phyloP scores from a whole-genome alignment of 2,113 vertebrate genomes.

The Pelobates fuscus region DNA sequence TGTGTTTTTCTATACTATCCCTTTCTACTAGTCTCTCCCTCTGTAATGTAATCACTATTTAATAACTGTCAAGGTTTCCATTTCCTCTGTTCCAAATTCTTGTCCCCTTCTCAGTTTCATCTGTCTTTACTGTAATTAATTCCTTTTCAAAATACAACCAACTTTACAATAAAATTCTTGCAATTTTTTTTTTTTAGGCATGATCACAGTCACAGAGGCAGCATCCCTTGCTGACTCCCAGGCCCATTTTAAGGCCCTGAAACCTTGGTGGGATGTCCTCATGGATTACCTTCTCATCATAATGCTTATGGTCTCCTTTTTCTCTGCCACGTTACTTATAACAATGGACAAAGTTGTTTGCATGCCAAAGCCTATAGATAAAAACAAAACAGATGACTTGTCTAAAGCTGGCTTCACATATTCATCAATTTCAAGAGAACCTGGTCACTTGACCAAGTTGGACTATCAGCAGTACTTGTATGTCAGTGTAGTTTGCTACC shows the following conservation, averaged over 20 bases:
- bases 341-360: conserved; percentile 74
- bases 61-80: no score
- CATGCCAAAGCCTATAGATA: conserved; percentile 59
- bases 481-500: conserved; percentile 78
- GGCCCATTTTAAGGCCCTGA: conserved; percentile 68
- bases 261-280: conserved; percentile 85
- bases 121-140: no score
- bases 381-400: neutral
- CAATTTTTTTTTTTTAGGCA: conserved; percentile 53
- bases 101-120: no score
- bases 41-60: no score
- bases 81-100: no score
- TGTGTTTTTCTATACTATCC: no score
- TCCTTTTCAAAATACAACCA: no score
- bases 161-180: neutral
- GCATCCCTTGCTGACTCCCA: conserved; percentile 65
- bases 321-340: conserved; percentile 75
- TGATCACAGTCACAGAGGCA: conserved; percentile 77
- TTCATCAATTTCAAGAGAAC: neutral
- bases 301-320: conserved; percentile 76
- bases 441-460: conserved; percentile 65
- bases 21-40: no score
- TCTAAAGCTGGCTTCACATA: neutral
- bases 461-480: conserved; percentile 79
- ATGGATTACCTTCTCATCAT: conserved; percentile 79